Evolutionary conservation across 2,113 vertebrate species (phyloP).

Genomic region (Elachura formosa): DNA sequence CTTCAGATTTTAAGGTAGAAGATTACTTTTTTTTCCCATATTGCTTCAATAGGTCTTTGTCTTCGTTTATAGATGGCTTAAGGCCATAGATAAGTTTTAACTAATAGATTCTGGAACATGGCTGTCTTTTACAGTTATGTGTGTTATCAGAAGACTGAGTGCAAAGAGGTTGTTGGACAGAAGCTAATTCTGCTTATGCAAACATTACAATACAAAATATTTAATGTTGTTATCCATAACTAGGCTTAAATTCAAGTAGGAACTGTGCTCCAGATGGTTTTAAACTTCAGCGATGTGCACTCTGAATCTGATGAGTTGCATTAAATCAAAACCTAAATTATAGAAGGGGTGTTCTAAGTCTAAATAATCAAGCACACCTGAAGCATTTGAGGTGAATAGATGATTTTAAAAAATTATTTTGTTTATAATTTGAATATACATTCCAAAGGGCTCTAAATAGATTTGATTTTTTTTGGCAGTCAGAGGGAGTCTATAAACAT

Average conservation of each 20-base stretch:
- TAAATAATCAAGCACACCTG: neutral
- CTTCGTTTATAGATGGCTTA: neutral
- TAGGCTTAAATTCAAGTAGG: neutral
- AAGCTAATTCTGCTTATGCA: neutral
- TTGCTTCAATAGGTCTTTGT: neutral
- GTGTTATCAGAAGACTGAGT: neutral
- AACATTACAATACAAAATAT: neutral
- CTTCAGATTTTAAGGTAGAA: neutral
- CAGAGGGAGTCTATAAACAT: neutral
- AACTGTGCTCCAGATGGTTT: conserved; percentile 15
- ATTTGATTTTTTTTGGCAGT: neutral
- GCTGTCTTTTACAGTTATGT: neutral
- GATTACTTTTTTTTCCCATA: neutral
- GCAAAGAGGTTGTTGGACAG: neutral
- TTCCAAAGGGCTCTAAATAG: neutral
- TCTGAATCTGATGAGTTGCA: neutral
- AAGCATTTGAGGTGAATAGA: neutral
- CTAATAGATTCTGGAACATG: neutral
- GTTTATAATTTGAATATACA: neutral
- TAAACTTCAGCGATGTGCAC: neutral
- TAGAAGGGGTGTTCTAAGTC: neutral
- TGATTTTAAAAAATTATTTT: neutral
- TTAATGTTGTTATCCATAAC: neutral
- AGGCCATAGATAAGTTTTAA: neutral
- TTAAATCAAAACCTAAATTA: neutral